These are phyloP conservation scores for Leptatherina wallacei DNA, from an alignment of 2,797 vertebrate genomes.

Conservation along the genomic window DNA sequence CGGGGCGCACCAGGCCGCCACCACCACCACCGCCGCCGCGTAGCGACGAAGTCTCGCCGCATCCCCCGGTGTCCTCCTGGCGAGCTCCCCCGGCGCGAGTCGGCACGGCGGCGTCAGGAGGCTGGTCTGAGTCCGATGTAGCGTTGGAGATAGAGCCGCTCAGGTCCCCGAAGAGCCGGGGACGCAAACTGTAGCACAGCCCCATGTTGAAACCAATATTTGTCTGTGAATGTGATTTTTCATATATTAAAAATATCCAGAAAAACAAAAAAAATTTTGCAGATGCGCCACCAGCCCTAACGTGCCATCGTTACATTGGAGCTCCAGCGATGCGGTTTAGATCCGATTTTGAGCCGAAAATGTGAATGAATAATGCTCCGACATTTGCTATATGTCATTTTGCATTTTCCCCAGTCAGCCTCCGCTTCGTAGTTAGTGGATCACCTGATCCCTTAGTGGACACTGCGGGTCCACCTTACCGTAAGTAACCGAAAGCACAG, in stretches of 20 bases:
- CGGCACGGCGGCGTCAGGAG: conserved; percentile 79
- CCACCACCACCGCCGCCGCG: conserved; percentile 64
- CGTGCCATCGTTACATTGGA: conserved; percentile 75
- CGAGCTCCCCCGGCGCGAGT: conserved; percentile 77
- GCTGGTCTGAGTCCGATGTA: conserved; percentile 87
- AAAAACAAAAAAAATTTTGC: conserved; percentile 57
- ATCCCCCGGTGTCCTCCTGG: conserved; percentile 81
- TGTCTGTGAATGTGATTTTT: conserved; percentile 77
- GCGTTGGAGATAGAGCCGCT: conserved; percentile 87
- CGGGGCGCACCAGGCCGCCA: conserved; percentile 77
- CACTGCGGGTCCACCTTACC: conserved; percentile 90
- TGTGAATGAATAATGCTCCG: conserved; percentile 83
- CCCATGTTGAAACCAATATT: conserved; percentile 88
- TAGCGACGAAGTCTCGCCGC: conserved; percentile 77
- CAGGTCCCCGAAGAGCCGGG: conserved; percentile 92
- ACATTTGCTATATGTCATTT: conserved; percentile 90
- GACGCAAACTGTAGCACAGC: conserved; percentile 95
- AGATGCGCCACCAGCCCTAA: conserved; percentile 70
- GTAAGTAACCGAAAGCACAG: conserved; percentile 84
- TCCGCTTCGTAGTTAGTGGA: conserved; percentile 80
- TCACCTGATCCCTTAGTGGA: conserved; percentile 89
- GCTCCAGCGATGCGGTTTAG: conserved; percentile 69
- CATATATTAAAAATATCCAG: conserved; percentile 75
- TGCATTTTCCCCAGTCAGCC: conserved; percentile 83
- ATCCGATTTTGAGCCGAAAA: conserved; percentile 72